Evolutionary conservation across 2,888 invertebrate genomes (phyloP), one percentile per base, ranked within the genome.

Genomic region (Masnerella sp.): DNA sequence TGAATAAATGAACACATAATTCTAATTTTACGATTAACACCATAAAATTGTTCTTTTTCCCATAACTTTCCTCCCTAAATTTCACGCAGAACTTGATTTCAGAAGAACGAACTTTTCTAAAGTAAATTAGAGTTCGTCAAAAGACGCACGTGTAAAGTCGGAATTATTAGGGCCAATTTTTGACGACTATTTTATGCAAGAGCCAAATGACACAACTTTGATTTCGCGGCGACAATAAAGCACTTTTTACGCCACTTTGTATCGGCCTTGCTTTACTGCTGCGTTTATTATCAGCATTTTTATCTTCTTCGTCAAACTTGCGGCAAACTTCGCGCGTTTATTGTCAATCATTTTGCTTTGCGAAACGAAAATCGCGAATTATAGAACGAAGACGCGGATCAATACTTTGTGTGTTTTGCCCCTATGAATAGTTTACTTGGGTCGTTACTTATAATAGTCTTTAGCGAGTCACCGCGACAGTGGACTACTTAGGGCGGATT

Each of bases 171-270:
- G 42, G 58, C 51, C 36, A 52, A 32, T 14, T 69, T 74, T 58
- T 65, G 15, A 69, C 20, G 28, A 12, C 64, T 8, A 15, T 69
- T 74, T 59, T 59, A 59, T 58, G 54, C 47, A 52, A 61, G 7
- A n/a, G n/a, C n/a, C 8, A 11, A 76, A 65, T 64, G 59, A 51
- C 64, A 12, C 58, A 71, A 69, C 69, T 74, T 69, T 73, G 74
- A 75, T 75, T 78, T 81, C 80, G 68, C 71, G 75, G 68, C 47
- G 75, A 65, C 79, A 80, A 78, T 83, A 84, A 84, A 84, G 82
- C 82, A 81, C 77, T 77, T 81, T 83, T 83, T 82, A 82, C 80
- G 80, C 82, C 81, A 77, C 75, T 79, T 79, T 80, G 77, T 78
- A 69, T 67, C 71, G 58, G 69, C 20, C 73, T 77, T 65, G 80